Conservation (phyloP, 2,797 vertebrate genomes). For the Scyliorhinus canicula region DNA sequence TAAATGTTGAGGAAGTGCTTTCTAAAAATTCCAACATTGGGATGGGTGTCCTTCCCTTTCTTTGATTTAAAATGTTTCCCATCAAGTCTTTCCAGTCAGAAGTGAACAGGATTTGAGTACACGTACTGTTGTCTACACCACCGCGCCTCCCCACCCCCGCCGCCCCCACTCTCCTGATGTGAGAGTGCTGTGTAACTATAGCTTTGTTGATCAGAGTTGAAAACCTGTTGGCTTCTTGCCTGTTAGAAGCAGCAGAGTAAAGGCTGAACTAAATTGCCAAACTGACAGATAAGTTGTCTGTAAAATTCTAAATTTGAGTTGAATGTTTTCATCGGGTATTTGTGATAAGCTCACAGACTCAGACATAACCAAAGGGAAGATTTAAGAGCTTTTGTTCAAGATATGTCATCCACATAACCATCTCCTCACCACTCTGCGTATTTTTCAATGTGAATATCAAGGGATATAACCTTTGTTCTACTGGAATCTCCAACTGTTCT, state of each 20-base stretch:
- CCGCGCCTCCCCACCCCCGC: too few relatives aligned
- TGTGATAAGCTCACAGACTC: neutral
- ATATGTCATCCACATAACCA: neutral
- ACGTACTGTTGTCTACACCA: neutral
- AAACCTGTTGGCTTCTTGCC: neutral
- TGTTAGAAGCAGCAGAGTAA: neutral
- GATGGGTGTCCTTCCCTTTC: neutral
- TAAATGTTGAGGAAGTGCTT: neutral
- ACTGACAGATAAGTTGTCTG: neutral
- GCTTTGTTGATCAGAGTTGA: neutral
- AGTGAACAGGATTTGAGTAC: neutral
- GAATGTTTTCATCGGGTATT: neutral
- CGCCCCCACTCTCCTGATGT: neutral
- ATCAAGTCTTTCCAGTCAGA: neutral
- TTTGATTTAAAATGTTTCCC: neutral
- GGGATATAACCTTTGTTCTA: neutral
- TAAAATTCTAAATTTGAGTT: neutral
- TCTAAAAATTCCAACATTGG: neutral
- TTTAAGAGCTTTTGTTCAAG: neutral
- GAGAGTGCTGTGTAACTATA: neutral
- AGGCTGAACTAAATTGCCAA: neutral
- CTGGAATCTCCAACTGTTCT: constrained; percentile 45
- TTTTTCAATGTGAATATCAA: neutral
- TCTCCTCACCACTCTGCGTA: neutral
- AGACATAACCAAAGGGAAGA: neutral